Evolutionary conservation across 2,797 vertebrate genomes (phyloP).

Genomic region (Trachurus trachurus): DNA sequence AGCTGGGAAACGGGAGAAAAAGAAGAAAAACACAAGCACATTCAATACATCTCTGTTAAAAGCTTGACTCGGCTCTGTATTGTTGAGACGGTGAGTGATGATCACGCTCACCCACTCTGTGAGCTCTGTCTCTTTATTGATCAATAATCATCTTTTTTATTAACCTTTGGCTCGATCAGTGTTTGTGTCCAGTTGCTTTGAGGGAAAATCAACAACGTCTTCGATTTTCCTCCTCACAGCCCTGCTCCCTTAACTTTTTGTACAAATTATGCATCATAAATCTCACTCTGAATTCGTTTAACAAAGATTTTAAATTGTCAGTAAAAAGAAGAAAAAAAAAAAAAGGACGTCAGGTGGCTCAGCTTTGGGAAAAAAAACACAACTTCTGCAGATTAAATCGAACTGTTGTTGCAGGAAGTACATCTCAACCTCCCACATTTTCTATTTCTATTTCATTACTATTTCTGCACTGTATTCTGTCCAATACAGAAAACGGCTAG

Average conservation of each 20-base stretch:
- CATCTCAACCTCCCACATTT: background rate
- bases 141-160: background rate
- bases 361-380: background rate
- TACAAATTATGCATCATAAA: background rate
- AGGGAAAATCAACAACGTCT: too few relatives aligned
- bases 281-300: background rate
- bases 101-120: too few relatives aligned
- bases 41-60: too few relatives aligned
- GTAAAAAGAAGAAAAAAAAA: too few relatives aligned
- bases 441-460: too few relatives aligned
- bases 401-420: background rate
- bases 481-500: background rate
- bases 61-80: too few relatives aligned
- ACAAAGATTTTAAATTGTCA: background rate
- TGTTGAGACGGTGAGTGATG: too few relatives aligned
- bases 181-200: too few relatives aligned
- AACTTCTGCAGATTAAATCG: background rate
- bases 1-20: slow-evolving; percentile 80
- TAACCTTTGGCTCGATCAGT: background rate
- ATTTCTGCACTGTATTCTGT: background rate
- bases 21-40: too few relatives aligned
- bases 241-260: background rate
- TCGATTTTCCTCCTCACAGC: background rate
- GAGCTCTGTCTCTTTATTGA: too few relatives aligned
- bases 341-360: background rate